Base-by-base conservation (phyloP, 2,888 invertebrate genomes). In the Tiphia femorata region DNA sequence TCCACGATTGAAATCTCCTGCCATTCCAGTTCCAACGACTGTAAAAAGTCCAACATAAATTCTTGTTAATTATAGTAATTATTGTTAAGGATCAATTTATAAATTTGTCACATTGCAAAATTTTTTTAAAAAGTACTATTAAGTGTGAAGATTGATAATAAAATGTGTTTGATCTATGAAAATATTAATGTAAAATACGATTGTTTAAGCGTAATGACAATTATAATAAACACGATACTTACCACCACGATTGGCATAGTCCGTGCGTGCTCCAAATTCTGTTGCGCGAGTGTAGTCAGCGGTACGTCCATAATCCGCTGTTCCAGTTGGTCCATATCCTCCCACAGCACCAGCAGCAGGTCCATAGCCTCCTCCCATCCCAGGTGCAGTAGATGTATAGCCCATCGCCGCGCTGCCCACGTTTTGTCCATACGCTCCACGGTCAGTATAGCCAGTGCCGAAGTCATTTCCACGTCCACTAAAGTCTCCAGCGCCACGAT, bases 401-500 rank as follows among this genome's bases (percentile, higher is more conserved):
- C 83, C 83, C 80, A 83, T 82, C 8, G 77, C 72, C 25, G 79
- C 76, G 7, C 78, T 76, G 2, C 81, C 79, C 35, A 80, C 78
- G 49, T 78, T 81, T 49, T 83, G 83, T 2, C 80, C 79, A 14
- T 83, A 83, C 0, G 72, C 81, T 16, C 80, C 80, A 42, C 81
- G 77, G 41, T 82, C 83, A 16, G 75, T 76, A 58, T 82, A 82
- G 16, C 83, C 82, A 29, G 80, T 75, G n/a, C 79, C 76, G 30
- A 81, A 82, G 62, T 81, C 82, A 23, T 75, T 75, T 12, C 78
- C 73, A 47, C 83, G 77, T 57, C 80, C 75, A 54, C 76, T 78
- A 67, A 81, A 83, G 63, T 82, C 83, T 12, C 81, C 82, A 50
- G 76, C 81, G 12, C 81, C 80, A 25, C 80, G 77, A 62, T 81